A percentile compares a stretch with the other conserved stretches of the same genome.
Evolutionary conservation across 2,888 invertebrate genomes (phyloP).

Genomic region (Pandemis cinnamomeana): DNA sequence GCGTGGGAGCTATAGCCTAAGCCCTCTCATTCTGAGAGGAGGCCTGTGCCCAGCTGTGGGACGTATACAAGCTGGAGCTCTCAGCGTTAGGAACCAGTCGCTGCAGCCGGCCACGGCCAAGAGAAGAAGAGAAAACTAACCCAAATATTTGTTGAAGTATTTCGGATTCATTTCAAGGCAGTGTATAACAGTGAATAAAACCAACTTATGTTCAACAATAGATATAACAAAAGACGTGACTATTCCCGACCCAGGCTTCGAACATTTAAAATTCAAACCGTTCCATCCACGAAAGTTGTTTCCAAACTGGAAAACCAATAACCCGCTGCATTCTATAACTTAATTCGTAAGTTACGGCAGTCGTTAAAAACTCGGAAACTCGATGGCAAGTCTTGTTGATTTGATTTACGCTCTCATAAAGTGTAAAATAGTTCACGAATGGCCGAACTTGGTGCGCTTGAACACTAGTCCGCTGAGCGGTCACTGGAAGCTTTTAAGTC

Average conservation of each 20-base stretch:
- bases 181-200: no score
- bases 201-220: neutral
- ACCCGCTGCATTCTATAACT: slow-evolving; percentile 20
- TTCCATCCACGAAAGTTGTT: neutral
- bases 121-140: no score
- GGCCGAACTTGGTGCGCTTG: slow-evolving; percentile 28
- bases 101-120: no score
- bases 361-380: slow-evolving; percentile 36
- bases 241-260: neutral
- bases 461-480: slow-evolving; percentile 27
- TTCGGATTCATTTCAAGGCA: no score
- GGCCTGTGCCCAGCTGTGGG: no score
- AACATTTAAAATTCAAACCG: neutral
- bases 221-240: neutral
- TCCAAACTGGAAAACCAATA: slow-evolving; percentile 7
- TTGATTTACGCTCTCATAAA: slow-evolving; percentile 40
- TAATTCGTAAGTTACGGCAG: slow-evolving; percentile 17
- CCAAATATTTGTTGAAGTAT: no score
- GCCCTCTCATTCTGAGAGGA: no score
- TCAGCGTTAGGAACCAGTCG: no score
- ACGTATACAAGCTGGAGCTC: no score
- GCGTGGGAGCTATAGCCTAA: no score
- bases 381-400: slow-evolving; percentile 35
- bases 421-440: slow-evolving; percentile 36
- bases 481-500: slow-evolving; percentile 35